These are phyloP conservation scores for Perodicticus potto DNA, from an alignment of 2,797 vertebrate species.

Conservation along the genomic window DNA sequence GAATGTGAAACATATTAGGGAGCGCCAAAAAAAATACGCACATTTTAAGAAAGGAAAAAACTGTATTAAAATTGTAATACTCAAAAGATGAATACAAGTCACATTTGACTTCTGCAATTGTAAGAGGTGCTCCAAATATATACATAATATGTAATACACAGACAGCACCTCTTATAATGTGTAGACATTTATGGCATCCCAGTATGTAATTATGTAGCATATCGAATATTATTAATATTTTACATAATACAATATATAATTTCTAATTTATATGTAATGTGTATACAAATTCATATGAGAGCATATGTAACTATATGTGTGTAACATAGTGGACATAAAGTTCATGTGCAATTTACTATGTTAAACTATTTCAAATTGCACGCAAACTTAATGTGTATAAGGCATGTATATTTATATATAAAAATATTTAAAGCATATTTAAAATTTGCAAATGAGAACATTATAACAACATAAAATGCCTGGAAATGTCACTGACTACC, in stretches of 20 bases:
- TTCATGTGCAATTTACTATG: no score
- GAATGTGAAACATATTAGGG: no score
- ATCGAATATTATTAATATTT: neutral
- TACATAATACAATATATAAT: neutral
- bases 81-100: no score
- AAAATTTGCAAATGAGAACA: neutral
- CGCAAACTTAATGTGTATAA: neutral
- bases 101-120: no score
- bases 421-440: neutral
- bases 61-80: no score
- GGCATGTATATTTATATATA: neutral
- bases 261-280: neutral
- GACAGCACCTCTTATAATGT: no score
- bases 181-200: no score
- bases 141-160: no score
- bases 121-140: no score
- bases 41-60: no score
- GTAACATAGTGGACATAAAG: neutral
- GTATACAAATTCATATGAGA: neutral
- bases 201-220: neutral
- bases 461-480: neutral
- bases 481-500: neutral
- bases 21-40: no score
- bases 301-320: neutral
- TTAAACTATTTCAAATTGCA: no score